Conservation (phyloP, 1,140 invertebrate species). For the Aporrectodea caliginosa region DNA sequence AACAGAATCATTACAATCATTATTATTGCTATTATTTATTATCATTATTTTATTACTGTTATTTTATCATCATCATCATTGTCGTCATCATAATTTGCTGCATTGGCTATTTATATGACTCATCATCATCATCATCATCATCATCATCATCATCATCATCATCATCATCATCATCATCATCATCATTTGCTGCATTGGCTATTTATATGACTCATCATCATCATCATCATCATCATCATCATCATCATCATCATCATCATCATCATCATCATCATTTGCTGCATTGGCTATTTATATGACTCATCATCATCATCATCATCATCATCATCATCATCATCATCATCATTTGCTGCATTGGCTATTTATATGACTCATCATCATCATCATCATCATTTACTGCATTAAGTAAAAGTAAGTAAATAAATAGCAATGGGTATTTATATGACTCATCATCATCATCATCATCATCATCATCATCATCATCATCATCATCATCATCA, state of each 20-base stretch:
- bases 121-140: background rate
- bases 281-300: background rate
- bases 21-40: too few relatives aligned
- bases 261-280: background rate
- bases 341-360: background rate
- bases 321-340: constrained; percentile 3
- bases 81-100: background rate
- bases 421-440: too few relatives aligned
- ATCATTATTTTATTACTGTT: too few relatives aligned
- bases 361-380: too few relatives aligned
- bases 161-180: constrained; percentile 3
- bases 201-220: too few relatives aligned
- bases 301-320: background rate
- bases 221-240: constrained; percentile 2
- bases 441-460: too few relatives aligned
- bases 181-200: too few relatives aligned
- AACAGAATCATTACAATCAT: too few relatives aligned
- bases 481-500: too few relatives aligned
- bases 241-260: constrained; percentile 3
- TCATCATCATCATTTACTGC: too few relatives aligned
- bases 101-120: background rate
- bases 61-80: background rate
- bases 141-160: constrained; percentile 2
- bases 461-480: too few relatives aligned
- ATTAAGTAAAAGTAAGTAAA: too few relatives aligned